phyloP scores from a whole-genome alignment of 2,888 invertebrate species.

The Tetranychus truncatus region DNA sequence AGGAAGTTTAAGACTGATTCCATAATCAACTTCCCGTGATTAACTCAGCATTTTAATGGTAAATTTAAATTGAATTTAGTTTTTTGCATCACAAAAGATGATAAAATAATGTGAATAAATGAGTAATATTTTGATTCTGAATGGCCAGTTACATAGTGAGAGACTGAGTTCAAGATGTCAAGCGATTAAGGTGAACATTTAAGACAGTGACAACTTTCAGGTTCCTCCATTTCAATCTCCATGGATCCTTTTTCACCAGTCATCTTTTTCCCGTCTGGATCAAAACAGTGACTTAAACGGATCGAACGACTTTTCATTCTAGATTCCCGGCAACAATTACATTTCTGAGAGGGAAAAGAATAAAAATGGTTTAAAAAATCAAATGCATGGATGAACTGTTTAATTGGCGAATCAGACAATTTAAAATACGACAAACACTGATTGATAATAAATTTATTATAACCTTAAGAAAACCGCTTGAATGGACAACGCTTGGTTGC shows the following conservation, averaged over 20 bases:
- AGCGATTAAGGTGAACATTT: conserved; percentile 21
- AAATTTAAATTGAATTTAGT: no score
- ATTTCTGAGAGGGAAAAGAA: conserved; percentile 44
- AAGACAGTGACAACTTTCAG: conserved; percentile 63
- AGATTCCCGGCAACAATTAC: conserved; percentile 75
- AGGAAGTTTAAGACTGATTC: no score
- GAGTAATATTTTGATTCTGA: no score
- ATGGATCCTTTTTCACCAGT: conserved; percentile 41
- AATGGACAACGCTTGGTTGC: conserved; percentile 68
- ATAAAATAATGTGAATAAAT: no score
- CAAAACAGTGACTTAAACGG: conserved; percentile 63
- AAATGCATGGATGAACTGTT: not conserved
- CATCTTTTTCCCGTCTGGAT: conserved; percentile 62
- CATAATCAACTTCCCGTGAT: no score
- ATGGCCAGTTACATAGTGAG: no score
- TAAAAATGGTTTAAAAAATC: conserved; percentile 1
- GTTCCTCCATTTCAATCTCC: conserved; percentile 65
- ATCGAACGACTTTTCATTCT: conserved; percentile 60
- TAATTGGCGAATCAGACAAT: not conserved
- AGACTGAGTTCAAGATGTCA: not conserved
- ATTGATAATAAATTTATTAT: not conserved
- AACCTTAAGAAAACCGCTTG: conserved; percentile 73
- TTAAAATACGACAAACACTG: not conserved
- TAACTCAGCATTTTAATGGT: no score
- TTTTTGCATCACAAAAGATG: no score